Base-by-base conservation (phyloP, 2,888 invertebrate genomes). In the Phymatocera aterrima region DNA sequence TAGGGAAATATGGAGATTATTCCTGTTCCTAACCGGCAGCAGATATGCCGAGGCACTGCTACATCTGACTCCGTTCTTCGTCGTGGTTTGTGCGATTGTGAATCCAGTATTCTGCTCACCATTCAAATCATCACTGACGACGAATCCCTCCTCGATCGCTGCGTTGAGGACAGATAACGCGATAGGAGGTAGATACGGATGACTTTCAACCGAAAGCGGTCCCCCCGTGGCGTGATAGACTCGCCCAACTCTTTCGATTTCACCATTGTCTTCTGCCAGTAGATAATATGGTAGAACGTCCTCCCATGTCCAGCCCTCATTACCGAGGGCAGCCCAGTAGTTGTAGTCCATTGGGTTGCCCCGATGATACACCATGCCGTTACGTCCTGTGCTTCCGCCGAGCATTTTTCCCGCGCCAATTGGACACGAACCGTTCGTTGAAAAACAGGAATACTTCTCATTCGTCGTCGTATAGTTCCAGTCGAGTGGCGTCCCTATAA, bases 311-410 rank as follows among this genome's bases (percentile, higher is more conserved):
- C 96, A 96, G 6, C 95, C 95, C 0, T 90, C 85, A 31, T 95
- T 95, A 0, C 96, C 96, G 82, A 93, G 92, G 8, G 91, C 91
- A 3, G 93, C 94, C 96, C 96, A 96, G 4, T 92, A 92, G 82
- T 95, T 94, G 89, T 95, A 96, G 91, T 96, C 96, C 0, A 92
- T 92, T 0, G 93, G 92, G 84, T 95, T 94, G 0, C 96, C 96
- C 24, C 96, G 92, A 91, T 95, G 94, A 89, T 96, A 96, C 92
- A 95, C 95, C 96, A 96, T 96, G 4, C 96, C 96, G 86, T 96
- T 96, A 65, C 95, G 93, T 0, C 94, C 93, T 60, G 94, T 93
- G 83, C 93, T 93, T 0, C 96, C 96, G 4, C 96, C 96, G 85
- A 92, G 87, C 80, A 94, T 94, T 88, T 95, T 96, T 2, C 94